Evolutionary conservation across 2,113 vertebrate genomes (phyloP), one percentile per base, ranked within the genome.

Genomic region (Oncorhynchus keta): DNA sequence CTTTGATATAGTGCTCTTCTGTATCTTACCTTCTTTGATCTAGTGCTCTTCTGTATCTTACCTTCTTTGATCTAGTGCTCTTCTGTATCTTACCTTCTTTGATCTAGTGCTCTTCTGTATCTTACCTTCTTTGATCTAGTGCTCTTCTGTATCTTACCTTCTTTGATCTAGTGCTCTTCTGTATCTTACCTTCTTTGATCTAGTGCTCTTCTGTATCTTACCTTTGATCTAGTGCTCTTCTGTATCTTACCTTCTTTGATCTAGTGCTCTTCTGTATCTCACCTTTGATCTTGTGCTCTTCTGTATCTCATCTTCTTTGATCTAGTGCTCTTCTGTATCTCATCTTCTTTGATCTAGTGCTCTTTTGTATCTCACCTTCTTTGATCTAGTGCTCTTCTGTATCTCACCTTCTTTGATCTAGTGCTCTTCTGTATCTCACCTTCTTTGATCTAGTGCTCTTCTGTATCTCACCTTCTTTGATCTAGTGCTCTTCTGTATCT

Each of bases 401-500:
- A 32, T 32, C 32, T 32, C 32, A 5, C 1, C 32, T 32, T 32
- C 32, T 32, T 32, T 32, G 32, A 32, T 32, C 32, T 5, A 22
- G 35, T 62, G 35, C 22, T 61, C n/a, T 51, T 51, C 5, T 35
- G 32, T 35, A 35, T 35, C 32, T 35, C 32, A 6, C 6, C 32
- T 35, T 35, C 32, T 35, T 35, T 35, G 32, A 35, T 35, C 32
- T n/a, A n/a, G n/a, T n/a, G n/a, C n/a, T n/a, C n/a, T n/a, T n/a
- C 8, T 45, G 39, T 45, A 69, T 76, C 32, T 57, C 51, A 1
- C 22, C 26, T 77, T 73, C 70, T 73, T 70, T 62, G 59, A 28
- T 2, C 3, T 22, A 22, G 48, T 62, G 35, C 22, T 61, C n/a
- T 51, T 51, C 32, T 35, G 32, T 35, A 35, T 35, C 32, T 35